Evolutionary conservation across 2,113 vertebrate genomes (phyloP), one percentile per base, ranked within the genome.

Genomic region (Oncorhynchus kisutch): DNA sequence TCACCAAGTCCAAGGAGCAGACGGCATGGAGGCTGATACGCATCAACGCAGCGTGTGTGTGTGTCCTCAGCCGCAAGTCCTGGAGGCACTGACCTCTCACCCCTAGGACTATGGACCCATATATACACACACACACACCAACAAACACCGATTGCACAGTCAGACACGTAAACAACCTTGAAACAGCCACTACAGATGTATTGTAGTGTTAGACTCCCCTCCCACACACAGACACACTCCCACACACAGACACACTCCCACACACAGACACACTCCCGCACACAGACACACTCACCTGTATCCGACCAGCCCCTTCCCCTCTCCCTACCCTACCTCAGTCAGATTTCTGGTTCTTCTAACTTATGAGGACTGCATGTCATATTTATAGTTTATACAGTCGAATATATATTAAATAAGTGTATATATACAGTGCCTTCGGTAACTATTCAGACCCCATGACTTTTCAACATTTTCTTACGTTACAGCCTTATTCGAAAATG

Each of bases 381-480:
- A 99, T 99, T 99, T 99, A 99, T 97, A 95, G 94, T 97, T 99
- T 97, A 96, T 97, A 98, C 94, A 93, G 90, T 95, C 95, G 84
- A 85, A 91, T 87, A 84, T 92, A 88, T 89, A 87, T 87, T 51
- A 51, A 51, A 51, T 51, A 85, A 91, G 86, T 51, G 81, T 83
- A 77, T 84, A 73, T 91, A 86, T 90, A 7, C 34, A 7, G 34
- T 0, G 6, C 6, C 34, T 34, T 34, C 34, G 6, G 1, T 7
- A 34, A 34, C 5, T 34, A 7, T 6, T 34, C 31, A 34, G 31
- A 34, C 31, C 31, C 1, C 31, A 1, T 34, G 34, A 7, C 6
- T 34, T 34, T 34, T 7, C 6, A 1, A 80, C 92, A 87, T 88
- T 90, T 89, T 31, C 4, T 31, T 31, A 31, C 31, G 5, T 31